A percentile compares a stretch with the other conserved stretches of the same genome.
phyloP scores from a whole-genome alignment of 2,113 vertebrate species.

The Atherinomorus stipes region DNA sequence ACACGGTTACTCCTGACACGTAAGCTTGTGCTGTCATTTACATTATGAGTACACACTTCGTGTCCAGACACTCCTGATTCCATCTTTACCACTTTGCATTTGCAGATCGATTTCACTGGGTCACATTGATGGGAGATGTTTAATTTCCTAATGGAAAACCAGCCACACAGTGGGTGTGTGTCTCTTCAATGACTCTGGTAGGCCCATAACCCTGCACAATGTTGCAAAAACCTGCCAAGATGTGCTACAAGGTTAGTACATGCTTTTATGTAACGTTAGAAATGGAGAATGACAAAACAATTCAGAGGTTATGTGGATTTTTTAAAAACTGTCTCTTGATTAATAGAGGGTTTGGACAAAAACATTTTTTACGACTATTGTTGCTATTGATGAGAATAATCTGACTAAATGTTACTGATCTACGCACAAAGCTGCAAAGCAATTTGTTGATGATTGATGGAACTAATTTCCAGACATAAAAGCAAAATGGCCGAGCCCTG shows the following conservation, averaged over 20 bases:
- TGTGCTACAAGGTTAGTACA: conserved; percentile 17
- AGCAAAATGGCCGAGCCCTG: conserved; percentile 7
- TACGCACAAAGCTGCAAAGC: conserved; percentile 22
- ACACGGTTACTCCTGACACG: neutral
- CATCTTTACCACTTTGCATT: conserved; percentile 40
- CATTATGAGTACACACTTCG: conserved; percentile 15
- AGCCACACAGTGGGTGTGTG: conserved; percentile 29
- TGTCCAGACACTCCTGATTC: conserved; percentile 1
- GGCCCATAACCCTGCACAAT: neutral
- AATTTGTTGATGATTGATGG: conserved; percentile 59
- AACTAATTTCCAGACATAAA: conserved; percentile 50
- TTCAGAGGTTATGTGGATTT: neutral
- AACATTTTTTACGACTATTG: conserved; percentile 19
- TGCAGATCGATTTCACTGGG: conserved; percentile 58
- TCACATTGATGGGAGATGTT: conserved; percentile 68
- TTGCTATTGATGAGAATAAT: conserved; percentile 29
- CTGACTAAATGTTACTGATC: conserved; percentile 36
- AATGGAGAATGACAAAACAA: neutral
- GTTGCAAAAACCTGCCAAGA: neutral
- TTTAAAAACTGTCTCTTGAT: conserved; percentile 14
- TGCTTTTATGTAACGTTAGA: conserved; percentile 21
- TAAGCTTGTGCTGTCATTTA: conserved; percentile 19
- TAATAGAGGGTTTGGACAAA: conserved; percentile 20
- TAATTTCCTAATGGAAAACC: conserved; percentile 78
- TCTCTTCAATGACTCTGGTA: conserved; percentile 8